These are phyloP conservation scores for Lumbricus terrestris DNA, from an alignment of 2,888 invertebrate species.

Conservation along the genomic window DNA sequence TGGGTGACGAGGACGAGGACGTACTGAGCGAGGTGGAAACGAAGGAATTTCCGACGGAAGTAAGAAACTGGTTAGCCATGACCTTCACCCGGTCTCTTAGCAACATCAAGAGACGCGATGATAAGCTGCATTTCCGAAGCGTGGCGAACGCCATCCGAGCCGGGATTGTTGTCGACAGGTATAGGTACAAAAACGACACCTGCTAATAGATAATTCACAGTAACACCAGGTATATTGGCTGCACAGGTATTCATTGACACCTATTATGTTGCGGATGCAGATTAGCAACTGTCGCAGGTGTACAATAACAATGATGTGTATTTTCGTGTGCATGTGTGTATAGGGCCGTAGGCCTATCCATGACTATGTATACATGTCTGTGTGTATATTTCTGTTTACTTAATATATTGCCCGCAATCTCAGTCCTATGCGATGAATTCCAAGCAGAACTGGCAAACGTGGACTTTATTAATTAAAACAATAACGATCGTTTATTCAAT, in stretches of 20 bases:
- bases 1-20: constrained; percentile 4
- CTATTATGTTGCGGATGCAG: background rate
- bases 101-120: constrained; percentile 57
- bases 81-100: constrained; percentile 77
- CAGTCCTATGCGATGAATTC: too few relatives aligned
- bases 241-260: background rate
- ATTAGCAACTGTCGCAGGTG: constrained; percentile 63
- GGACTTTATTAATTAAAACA: too few relatives aligned
- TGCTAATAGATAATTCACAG: background rate
- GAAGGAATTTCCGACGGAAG: constrained; percentile 26
- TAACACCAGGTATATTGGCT: background rate
- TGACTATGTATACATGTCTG: background rate
- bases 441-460: background rate
- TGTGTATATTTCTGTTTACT: background rate
- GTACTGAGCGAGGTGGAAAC: constrained; percentile 17
- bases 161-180: constrained; percentile 70
- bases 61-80: constrained; percentile 88
- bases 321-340: background rate
- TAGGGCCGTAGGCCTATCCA: too few relatives aligned
- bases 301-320: background rate
- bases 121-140: constrained; percentile 77
- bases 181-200: constrained; percentile 61
- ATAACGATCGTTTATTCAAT: too few relatives aligned
- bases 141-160: constrained; percentile 77
- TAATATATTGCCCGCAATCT: background rate